These are phyloP conservation scores for Austrofundulus limnaeus DNA, from an alignment of 2,113 vertebrate species.

Conservation along the genomic window DNA sequence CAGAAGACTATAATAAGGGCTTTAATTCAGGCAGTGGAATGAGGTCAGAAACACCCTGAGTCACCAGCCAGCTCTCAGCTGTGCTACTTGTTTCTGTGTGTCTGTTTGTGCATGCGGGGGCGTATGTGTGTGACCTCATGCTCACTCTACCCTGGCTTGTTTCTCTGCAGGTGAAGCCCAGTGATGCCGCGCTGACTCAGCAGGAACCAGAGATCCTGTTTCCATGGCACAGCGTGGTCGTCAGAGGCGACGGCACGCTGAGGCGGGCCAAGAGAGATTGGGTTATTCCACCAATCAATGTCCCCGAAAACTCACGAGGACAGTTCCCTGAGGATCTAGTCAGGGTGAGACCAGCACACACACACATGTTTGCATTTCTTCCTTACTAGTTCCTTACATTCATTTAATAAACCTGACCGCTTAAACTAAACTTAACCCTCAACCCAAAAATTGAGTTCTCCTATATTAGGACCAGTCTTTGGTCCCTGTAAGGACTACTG, in stretches of 20 bases:
- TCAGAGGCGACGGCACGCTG: constrained; percentile 81
- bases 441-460: no score
- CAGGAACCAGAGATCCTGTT: constrained; percentile 88
- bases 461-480: no score
- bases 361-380: constrained; percentile 18
- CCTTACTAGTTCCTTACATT: no score
- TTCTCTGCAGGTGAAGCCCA: constrained; percentile 56
- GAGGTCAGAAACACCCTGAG: constrained; percentile 53
- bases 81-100: neutral
- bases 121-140: neutral
- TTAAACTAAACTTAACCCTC: no score
- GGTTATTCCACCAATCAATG: constrained; percentile 98
- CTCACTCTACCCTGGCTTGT: constrained; percentile 25
- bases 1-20: constrained; percentile 55
- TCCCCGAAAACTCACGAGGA: constrained; percentile 95
- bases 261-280: constrained; percentile 97
- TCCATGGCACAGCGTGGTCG: constrained; percentile 81
- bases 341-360: constrained; percentile 80
- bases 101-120: constrained; percentile 11
- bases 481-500: no score
- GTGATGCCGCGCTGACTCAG: constrained; percentile 61
- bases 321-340: constrained; percentile 97
- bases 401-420: no score
- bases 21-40: constrained; percentile 57
- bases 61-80: constrained; percentile 29